Base-by-base conservation (phyloP, 2,888 invertebrate species). In the Agonum fuliginosum region DNA sequence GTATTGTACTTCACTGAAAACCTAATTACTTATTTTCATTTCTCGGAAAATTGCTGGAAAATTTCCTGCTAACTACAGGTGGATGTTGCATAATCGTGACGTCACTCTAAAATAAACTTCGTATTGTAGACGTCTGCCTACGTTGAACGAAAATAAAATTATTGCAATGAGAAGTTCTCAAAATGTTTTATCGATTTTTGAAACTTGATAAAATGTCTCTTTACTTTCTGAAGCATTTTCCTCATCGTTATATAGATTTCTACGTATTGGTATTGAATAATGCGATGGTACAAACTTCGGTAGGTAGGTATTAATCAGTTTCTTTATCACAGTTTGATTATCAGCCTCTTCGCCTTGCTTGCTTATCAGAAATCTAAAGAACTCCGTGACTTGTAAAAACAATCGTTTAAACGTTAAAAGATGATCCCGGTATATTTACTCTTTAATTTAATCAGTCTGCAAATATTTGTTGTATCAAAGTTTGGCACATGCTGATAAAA, bases 21-120 rank as follows among this genome's bases (percentile, higher is more conserved):
- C 8, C 30, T 62, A 62, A 62, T 62, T 62, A 62, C 30, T 62
- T 62, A 30, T 12, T n/a, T 24, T 22, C 17, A 37, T 34, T 67
- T 67, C 67, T 6, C 34, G 37, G 62, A 62, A 62, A 62, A 37
- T 34, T 20, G 54, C 54, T 22, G 54, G 54, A 62, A 62, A 34
- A 62, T 17, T 30, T 62, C 37, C 34, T 37, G 14, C 62, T 14
- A 19, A 62, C 34, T 67, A 67, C 67, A 67, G 67, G 67, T 67
- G 67, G 22, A 41, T 37, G 43, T 67, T 67, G 67, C 67, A 67
- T 67, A 67, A 67, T 5, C n/a, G 12, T 67, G 67, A 67, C 67
- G 67, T 67, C 67, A 67, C 43, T 6, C 3, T 67, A 41, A 22
- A 22, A 43, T 41, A 48, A 48, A 48, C 12, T 54, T 24, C n/a